phyloP scores from a whole-genome alignment of 2,888 invertebrate species.

The Drosophila lacicola region DNA sequence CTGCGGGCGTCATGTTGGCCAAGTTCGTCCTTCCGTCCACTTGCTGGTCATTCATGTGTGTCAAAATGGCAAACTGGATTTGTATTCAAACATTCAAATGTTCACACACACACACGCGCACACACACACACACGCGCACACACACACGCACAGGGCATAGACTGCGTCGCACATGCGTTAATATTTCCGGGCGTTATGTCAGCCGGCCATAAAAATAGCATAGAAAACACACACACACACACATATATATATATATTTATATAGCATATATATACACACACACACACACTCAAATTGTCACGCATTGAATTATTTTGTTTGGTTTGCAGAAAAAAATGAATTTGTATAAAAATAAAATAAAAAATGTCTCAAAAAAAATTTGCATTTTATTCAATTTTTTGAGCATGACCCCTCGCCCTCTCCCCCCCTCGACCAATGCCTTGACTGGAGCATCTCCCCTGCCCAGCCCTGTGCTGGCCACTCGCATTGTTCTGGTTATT shows the following conservation, averaged over 20 bases:
- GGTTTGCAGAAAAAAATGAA: conserved; percentile 38
- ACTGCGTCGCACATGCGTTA: conserved; percentile 71
- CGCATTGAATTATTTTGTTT: conserved; percentile 80
- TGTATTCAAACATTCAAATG: conserved; percentile 77
- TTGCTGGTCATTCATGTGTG: conserved; percentile 78
- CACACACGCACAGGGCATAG: neutral
- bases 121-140: conserved; percentile 24
- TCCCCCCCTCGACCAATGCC: neutral
- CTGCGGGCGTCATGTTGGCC: conserved; percentile 60
- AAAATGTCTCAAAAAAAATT: conserved; percentile 73
- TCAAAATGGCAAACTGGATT: conserved; percentile 79
- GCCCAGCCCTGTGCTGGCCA: conserved; percentile 35
- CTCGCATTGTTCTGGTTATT: conserved; percentile 76
- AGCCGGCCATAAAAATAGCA: conserved; percentile 59
- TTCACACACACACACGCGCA: conserved; percentile 22
- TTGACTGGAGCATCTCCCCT: conserved; percentile 1
- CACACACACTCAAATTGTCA: conserved; percentile 70
- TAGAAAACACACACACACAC: conserved; percentile 36
- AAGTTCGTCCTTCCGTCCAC: conserved; percentile 42
- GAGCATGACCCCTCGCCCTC: conserved; percentile 36
- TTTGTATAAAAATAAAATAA: conserved; percentile 30
- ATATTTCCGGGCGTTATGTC: conserved; percentile 75
- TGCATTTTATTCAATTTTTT: conserved; percentile 83
- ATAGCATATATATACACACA: conserved; percentile 1
- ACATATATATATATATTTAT: no score